A percentile compares a stretch with the other conserved stretches of the same genome.
phyloP scores from a whole-genome alignment of 2,113 vertebrate genomes.

The Megalops atlanticus region DNA sequence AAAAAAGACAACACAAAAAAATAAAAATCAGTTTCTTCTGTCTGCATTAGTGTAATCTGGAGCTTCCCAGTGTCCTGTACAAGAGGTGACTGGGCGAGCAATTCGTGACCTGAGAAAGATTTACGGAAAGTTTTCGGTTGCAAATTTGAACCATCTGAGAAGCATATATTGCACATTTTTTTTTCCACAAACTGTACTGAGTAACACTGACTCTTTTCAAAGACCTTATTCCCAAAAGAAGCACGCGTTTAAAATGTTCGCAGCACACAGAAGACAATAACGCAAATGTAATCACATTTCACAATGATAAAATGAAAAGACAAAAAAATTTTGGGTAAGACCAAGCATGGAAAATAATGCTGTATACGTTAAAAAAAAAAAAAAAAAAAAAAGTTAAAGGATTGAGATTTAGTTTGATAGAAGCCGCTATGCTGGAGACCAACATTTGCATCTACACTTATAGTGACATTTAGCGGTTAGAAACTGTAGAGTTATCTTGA shows the following conservation, averaged over 20 bases:
- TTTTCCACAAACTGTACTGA: slow-evolving; percentile 35
- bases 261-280: slow-evolving; percentile 11
- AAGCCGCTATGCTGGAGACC: not conserved
- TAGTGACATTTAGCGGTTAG: not conserved
- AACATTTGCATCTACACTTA: not conserved
- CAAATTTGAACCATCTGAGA: slow-evolving; percentile 65
- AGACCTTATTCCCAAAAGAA: slow-evolving; percentile 1
- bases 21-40: slow-evolving; percentile 51
- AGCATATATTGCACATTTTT: slow-evolving; percentile 71
- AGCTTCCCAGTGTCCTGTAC: slow-evolving; percentile 58
- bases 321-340: not conserved
- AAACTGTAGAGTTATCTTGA: not conserved
- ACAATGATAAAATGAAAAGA: not conserved
- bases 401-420: not conserved
- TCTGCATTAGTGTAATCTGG: slow-evolving; percentile 68
- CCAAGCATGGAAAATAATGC: not conserved
- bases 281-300: not conserved
- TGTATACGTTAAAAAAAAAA: not conserved
- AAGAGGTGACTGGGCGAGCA: slow-evolving; percentile 60
- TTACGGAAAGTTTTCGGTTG: slow-evolving; percentile 54
- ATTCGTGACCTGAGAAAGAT: slow-evolving; percentile 70
- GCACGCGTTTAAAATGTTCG: slow-evolving; percentile 22
- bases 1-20: slow-evolving; percentile 37
- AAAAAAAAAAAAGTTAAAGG: no score
- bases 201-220: not conserved